A percentile compares a stretch with the other conserved stretches of the same genome.
Evolutionary conservation across 2,888 invertebrate genomes (phyloP).

Genomic region (Endomychus coccineus): DNA sequence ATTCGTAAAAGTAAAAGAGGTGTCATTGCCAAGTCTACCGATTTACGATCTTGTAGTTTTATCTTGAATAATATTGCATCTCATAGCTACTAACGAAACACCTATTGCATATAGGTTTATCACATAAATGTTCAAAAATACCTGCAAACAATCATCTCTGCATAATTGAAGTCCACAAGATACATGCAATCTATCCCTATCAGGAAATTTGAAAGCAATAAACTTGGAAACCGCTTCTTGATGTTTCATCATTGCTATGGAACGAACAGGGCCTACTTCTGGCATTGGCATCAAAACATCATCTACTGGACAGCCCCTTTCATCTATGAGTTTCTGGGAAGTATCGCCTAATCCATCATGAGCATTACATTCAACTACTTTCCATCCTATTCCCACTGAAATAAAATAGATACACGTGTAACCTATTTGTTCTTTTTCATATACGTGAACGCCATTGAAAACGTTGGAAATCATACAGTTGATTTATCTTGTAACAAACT

Average conservation of each 20-base stretch:
- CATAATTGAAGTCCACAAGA: conserved; percentile 74
- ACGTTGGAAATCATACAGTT: too few relatives aligned
- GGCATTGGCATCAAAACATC: conserved; percentile 55
- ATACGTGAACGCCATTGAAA: too few relatives aligned
- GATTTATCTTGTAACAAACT: too few relatives aligned
- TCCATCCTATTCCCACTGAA: conserved; percentile 61
- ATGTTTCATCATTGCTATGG: conserved; percentile 39
- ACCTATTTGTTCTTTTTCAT: too few relatives aligned
- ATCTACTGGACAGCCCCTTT: conserved; percentile 68
- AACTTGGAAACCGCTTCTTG: conserved; percentile 54
- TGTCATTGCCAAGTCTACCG: too few relatives aligned
- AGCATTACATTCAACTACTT: conserved; percentile 69
- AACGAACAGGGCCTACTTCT: conserved; percentile 36
- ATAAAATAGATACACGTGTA: conserved; percentile 37
- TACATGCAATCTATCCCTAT: conserved; percentile 66
- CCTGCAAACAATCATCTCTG: conserved; percentile 60
- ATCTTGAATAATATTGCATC: too few relatives aligned
- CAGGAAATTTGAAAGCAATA: conserved; percentile 77
- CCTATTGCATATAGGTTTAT: too few relatives aligned
- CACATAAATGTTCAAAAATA: too few relatives aligned
- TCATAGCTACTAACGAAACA: too few relatives aligned
- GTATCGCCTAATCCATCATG: conserved; percentile 72
- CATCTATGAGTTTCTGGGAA: conserved; percentile 65
- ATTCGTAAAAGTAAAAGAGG: too few relatives aligned
- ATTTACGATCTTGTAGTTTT: too few relatives aligned